Evolutionary conservation across 1,140 invertebrate genomes (phyloP), one percentile per base, ranked within the genome.

Genomic region (Diploscapter pachys): DNA sequence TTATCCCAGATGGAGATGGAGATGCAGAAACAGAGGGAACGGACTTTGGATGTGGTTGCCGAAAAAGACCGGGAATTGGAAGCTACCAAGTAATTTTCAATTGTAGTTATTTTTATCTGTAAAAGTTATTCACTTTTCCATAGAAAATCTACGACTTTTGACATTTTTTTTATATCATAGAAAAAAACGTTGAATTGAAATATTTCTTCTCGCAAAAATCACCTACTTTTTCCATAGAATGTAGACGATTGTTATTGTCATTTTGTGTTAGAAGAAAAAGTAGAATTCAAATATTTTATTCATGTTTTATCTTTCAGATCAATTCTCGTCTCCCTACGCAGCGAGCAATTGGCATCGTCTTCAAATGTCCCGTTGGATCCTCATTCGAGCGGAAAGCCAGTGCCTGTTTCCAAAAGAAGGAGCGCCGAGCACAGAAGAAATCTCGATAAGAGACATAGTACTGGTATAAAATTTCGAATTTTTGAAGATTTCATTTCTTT

Each of bases 51-150:
- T n/a, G 76, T 77, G n/a, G 3, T 77, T 48, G 76, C 76, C 2
- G 76, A 77, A 31, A 77, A 77, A 61, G 76, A 77, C 48, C 71
- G 68, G 64, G 76, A 77, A 63, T 54, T 77, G 8, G 76, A 77
- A 51, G 76, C 76, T 4, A 77, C 75, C 13, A 77, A 70, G 76
- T 73, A 31, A 0, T 31, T 31, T 31, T 31, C 31, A 31, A 31
- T 31, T 31, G 31, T 31, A 31, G 31, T 1, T 31, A 31, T 31
- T 31, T 31, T 31, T 31, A 31, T 31, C 31, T 31, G 31, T 31
- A 31, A 31, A 31, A 31, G 31, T 1, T 1, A 31, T 31, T 31
- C 31, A 31, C 31, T 1, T 31, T 31, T 31, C 31, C 31, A 31
- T 31, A 31, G 31, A 31, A 31, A 31, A 31, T 31, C 31, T 0